Evolutionary conservation across 2,113 vertebrate genomes (phyloP).

Genomic region (Zosterops lateralis): DNA sequence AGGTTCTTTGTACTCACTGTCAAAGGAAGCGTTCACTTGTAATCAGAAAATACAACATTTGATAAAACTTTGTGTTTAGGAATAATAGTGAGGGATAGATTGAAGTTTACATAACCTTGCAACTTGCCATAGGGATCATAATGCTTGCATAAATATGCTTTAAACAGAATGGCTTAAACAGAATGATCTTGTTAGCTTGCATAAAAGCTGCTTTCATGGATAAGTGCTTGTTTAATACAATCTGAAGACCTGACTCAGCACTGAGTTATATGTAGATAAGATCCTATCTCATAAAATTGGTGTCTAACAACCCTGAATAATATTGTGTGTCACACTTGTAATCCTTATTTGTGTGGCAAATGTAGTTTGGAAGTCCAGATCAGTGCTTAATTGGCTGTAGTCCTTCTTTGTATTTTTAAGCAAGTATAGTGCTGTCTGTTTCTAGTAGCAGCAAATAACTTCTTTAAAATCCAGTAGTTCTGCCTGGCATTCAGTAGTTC

Average conservation of each 20-base stretch:
- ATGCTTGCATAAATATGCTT: background rate
- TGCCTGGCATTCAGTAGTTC: background rate
- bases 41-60: background rate
- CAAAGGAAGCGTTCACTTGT: background rate
- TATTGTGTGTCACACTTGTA: background rate
- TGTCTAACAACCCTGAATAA: background rate
- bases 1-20: background rate
- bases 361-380: background rate
- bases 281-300: background rate
- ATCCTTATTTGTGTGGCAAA: fast-evolving
- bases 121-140: background rate
- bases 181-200: background rate
- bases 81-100: background rate
- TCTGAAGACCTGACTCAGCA: background rate
- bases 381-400: background rate
- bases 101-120: background rate
- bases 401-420: background rate
- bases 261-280: background rate
- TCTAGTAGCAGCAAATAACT: background rate
- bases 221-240: background rate
- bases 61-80: background rate
- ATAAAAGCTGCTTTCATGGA: background rate
- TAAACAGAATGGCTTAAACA: background rate
- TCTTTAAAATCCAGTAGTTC: background rate
- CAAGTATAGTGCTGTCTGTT: background rate